Base-by-base conservation (phyloP, 1,140 invertebrate species). In the Tribolium madens region DNA sequence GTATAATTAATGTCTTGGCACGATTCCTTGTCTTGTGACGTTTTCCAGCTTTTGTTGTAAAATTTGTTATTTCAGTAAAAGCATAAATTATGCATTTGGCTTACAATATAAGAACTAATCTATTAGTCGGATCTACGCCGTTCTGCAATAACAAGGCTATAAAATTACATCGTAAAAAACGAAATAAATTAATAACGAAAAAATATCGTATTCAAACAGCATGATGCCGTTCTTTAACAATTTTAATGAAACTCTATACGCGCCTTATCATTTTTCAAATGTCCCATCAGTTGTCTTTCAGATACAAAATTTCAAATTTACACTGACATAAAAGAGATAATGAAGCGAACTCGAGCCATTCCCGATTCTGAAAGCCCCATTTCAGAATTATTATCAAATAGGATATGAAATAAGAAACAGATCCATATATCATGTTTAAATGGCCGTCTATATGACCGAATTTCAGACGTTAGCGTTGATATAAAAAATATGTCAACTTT, bases 231-330 rank as follows among this genome's bases (percentile, higher is more conserved):
- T 71, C 21, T 12, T 70, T 50, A 52, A 72, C 50, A 72, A 48
- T 72, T 72, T 72, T 72, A 72, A 72, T 52, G 70, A 72, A 72
- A 72, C 42, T 18, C 70, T 46, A 72, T 72, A 72, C 50, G 21
- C n/a, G n/a, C 14, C 70, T 72, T 72, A 72, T 72, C 70, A 50
- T 72, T 72, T 72, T 72, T 72, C 70, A 72, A 72, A 72, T 72
- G 70, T 72, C 70, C 50, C 70, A 72, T 72, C 70, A 52, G 21
- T 14, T 52, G 12, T 14, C 50, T 72, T 31, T 13, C 17, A 31
- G 42, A 52, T 48, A 72, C 50, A 72, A 50, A 48, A 52, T 72
- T 72, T 72, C 70, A 72, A 72, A 72, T 72, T 72, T 72, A 72
- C 70, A 72, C 70, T 72, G 46, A 50, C 68, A 71, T 48, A 72